Evolutionary conservation across 2,888 invertebrate species (phyloP).

Genomic region (Cosmia trapezina): DNA sequence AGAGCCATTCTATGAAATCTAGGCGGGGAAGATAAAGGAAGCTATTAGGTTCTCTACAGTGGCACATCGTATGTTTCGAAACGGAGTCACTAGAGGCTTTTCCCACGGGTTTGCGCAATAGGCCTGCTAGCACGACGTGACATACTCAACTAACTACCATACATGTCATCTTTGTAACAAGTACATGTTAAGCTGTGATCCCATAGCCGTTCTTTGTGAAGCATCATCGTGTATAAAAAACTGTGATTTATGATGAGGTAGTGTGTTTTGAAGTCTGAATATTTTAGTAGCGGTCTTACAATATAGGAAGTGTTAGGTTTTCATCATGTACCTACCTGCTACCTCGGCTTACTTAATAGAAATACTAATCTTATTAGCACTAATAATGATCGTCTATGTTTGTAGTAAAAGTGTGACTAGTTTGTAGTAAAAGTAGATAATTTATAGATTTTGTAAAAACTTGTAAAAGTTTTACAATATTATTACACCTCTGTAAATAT

Average conservation of each 20-base stretch:
- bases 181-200: constrained; percentile 23
- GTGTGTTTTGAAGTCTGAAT: background rate
- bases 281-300: background rate
- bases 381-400: background rate
- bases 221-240: constrained; percentile 4
- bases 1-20: constrained; percentile 22
- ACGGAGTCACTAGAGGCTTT: constrained; percentile 58
- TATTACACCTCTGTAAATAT: background rate
- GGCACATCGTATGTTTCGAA: constrained; percentile 71
- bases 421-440: background rate
- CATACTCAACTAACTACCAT: constrained; percentile 27
- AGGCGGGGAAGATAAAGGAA: constrained; percentile 71
- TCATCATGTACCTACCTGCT: too few species aligned
- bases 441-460: background rate
- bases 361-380: too few species aligned
- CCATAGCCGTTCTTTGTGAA: constrained; percentile 8
- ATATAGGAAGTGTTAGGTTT: background rate
- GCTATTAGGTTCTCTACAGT: constrained; percentile 71
- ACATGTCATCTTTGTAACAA: constrained; percentile 59
- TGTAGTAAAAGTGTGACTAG: background rate
- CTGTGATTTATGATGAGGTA: constrained; percentile 8
- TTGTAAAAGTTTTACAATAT: background rate
- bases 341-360: background rate
- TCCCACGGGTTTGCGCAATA: constrained; percentile 74
- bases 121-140: constrained; percentile 49